Conservation (phyloP, 2,888 invertebrate genomes). For the Brachylomia viminalis region DNA sequence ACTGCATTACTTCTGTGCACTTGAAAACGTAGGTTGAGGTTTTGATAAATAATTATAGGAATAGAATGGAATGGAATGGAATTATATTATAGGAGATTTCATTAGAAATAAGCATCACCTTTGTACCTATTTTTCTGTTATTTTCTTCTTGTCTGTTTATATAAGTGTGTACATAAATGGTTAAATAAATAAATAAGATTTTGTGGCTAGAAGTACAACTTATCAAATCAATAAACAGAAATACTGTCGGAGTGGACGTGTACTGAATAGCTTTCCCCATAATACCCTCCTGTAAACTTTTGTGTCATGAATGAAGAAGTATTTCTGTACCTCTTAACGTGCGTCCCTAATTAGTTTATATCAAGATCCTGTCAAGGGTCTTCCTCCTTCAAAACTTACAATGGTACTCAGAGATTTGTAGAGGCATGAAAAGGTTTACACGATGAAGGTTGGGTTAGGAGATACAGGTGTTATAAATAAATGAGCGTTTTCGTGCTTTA, state of each 20-base stretch:
- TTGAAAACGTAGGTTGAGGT: neutral
- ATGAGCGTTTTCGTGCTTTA: slow-evolving; percentile 6
- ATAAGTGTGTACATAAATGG: too few species aligned
- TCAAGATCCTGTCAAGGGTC: slow-evolving; percentile 41
- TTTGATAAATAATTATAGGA: neutral
- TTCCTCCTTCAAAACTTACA: slow-evolving; percentile 43
- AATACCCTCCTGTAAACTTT: slow-evolving; percentile 24
- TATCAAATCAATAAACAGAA: neutral
- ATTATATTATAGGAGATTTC: too few species aligned
- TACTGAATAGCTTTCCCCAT: neutral
- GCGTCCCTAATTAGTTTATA: slow-evolving; percentile 49
- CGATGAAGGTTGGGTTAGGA: slow-evolving; percentile 5
- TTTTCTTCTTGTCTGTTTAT: too few species aligned
- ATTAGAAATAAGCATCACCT: too few species aligned
- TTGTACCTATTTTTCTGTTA: too few species aligned
- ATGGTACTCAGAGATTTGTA: slow-evolving; percentile 48
- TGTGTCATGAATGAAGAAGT: slow-evolving; percentile 17
- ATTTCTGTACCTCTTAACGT: slow-evolving; percentile 20
- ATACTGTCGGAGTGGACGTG: too few species aligned
- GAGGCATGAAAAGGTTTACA: slow-evolving; percentile 53
- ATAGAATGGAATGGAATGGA: too few species aligned
- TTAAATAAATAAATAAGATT: too few species aligned
- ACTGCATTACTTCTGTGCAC: neutral
- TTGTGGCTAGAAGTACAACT: neutral
- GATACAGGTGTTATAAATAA: slow-evolving; percentile 16